Percentiles rank a stretch among this genome's conserved stretches.
Conservation (phyloP, 2,797 vertebrate genomes). For the Sciurus carolinensis region DNA sequence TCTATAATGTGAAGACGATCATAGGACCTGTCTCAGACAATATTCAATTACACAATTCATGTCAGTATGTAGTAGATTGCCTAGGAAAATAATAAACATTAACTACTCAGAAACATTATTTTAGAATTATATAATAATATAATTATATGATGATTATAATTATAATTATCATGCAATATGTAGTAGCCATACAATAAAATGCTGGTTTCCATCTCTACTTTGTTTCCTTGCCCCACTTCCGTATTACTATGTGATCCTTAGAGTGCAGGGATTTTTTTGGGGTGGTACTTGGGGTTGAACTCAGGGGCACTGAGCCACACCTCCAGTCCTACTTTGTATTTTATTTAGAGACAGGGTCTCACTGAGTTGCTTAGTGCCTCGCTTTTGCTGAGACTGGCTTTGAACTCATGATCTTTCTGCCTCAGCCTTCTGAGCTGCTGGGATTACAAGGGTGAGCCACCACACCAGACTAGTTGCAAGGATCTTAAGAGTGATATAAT, state of each 20-base stretch:
- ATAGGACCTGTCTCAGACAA: not conserved
- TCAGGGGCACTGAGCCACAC: no score
- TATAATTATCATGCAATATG: not conserved
- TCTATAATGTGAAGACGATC: not conserved
- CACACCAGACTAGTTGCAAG: not conserved
- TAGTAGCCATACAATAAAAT: not conserved
- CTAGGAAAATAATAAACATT: conserved; percentile 12
- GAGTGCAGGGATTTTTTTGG: not conserved
- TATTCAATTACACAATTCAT: not conserved
- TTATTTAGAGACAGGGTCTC: no score
- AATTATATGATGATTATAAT: not conserved
- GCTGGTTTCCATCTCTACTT: conserved; percentile 21
- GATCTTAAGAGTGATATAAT: not conserved
- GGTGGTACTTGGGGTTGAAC: no score
- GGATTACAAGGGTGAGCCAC: no score
- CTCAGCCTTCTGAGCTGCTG: no score
- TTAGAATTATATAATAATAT: no score
- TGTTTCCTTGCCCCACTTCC: not conserved
- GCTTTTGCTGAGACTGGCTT: no score
- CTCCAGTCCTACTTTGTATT: no score
- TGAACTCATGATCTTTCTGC: no score
- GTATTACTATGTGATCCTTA: not conserved
- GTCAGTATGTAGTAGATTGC: not conserved
- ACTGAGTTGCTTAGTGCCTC: no score
- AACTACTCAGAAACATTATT: not conserved